These are phyloP conservation scores for Equus przewalskii DNA, from an alignment of 2,113 vertebrate genomes.

Conservation along the genomic window DNA sequence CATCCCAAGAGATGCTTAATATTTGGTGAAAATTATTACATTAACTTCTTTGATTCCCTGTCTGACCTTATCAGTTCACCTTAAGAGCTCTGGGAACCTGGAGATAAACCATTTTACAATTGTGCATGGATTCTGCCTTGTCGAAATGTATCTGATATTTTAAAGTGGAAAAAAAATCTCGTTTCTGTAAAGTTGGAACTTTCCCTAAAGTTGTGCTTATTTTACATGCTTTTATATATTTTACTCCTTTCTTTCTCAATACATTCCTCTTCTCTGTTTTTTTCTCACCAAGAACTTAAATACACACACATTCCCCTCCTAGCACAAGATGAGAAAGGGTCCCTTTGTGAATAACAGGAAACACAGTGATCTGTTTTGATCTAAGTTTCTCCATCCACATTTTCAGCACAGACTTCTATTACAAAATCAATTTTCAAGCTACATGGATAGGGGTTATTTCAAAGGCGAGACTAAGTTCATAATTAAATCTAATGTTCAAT, in stretches of 20 bases:
- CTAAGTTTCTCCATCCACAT: not conserved
- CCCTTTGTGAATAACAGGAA: constrained; percentile 41
- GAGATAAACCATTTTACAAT: constrained; percentile 28
- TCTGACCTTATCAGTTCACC: constrained; percentile 11
- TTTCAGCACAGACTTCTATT: constrained; percentile 47
- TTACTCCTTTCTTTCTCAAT: not conserved
- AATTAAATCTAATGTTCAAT: constrained; percentile 55
- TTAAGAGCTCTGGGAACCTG: not conserved
- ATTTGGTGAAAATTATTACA: constrained; percentile 31
- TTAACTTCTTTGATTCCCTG: not conserved
- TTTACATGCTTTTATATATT: constrained; percentile 37
- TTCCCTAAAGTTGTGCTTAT: constrained; percentile 15
- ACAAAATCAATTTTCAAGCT: constrained; percentile 60
- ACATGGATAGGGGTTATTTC: not conserved
- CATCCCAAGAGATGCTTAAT: not conserved
- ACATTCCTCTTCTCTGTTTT: not conserved
- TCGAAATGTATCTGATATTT: constrained; percentile 46
- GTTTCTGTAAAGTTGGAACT: constrained; percentile 27
- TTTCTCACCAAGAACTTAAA: not conserved
- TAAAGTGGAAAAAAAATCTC: not conserved
- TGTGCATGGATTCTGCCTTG: not conserved
- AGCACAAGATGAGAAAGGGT: not conserved
- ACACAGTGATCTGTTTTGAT: not conserved
- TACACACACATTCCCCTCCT: not conserved
- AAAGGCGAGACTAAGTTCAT: constrained; percentile 58